Percentiles rank a stretch among this genome's conserved stretches.
phyloP scores from a whole-genome alignment of 2,888 invertebrate species.

The Petrophora chlorosata region DNA sequence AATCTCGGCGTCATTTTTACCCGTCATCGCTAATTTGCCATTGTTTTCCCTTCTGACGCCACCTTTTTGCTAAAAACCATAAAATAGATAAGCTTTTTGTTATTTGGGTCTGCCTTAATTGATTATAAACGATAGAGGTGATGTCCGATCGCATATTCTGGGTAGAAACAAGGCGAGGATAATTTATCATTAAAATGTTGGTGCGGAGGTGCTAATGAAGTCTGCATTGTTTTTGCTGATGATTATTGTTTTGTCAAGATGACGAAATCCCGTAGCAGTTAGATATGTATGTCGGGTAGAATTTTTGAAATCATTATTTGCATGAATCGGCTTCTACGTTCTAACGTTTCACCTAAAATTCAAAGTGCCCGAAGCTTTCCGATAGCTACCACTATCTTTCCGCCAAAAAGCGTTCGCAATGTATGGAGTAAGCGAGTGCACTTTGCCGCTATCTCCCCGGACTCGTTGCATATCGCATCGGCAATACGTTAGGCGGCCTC shows the following conservation, averaged over 20 bases:
- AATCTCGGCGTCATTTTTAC: slow-evolving; percentile 76
- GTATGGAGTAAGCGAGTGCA: slow-evolving; percentile 6
- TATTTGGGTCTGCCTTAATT: slow-evolving; percentile 66
- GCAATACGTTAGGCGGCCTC: slow-evolving; percentile 73
- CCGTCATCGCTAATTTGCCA: slow-evolving; percentile 82
- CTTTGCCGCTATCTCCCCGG: slow-evolving; percentile 30
- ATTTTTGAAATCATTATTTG: no score
- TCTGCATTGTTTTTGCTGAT: slow-evolving; percentile 30
- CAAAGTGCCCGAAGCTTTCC: background rate
- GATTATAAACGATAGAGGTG: slow-evolving; percentile 67
- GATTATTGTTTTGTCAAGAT: no score
- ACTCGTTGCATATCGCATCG: slow-evolving; percentile 40
- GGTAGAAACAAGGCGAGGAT: slow-evolving; percentile 38
- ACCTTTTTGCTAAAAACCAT: slow-evolving; percentile 78
- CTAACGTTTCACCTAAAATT: no score
- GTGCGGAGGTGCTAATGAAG: slow-evolving; percentile 37
- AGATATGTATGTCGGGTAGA: no score
- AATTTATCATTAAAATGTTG: slow-evolving; percentile 54
- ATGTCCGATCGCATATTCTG: slow-evolving; percentile 44
- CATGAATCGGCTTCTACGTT: no score
- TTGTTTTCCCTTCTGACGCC: slow-evolving; percentile 80
- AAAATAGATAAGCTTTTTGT: slow-evolving; percentile 77
- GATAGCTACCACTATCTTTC: background rate
- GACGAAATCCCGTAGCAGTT: no score
- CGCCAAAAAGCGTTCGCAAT: slow-evolving; percentile 5